Base-by-base conservation (phyloP, 2,888 invertebrate species). In the Lochmaea crataegi region DNA sequence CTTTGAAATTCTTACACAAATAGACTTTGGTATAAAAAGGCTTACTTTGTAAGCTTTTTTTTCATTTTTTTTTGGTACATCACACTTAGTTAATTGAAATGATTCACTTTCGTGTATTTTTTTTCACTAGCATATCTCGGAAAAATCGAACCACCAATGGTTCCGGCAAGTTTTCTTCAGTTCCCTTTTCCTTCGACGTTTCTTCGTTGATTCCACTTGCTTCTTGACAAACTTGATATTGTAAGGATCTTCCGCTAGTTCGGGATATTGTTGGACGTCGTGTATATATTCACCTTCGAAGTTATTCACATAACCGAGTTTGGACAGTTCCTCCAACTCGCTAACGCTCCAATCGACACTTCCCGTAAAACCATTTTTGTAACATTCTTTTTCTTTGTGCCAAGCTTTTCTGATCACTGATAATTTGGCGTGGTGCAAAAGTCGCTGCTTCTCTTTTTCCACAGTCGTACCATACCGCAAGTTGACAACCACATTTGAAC, bases 161-260 rank as follows among this genome's bases (percentile, higher is more conserved):
- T 84, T 84, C 58, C 84, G 84, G 74, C 83, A 82, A 38, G 78
- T 78, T 48, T 82, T 83, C 57, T 83, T 84, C 71, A 83, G 83
- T 68, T 89, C 90, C 86, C 92, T 90, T 91, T 92, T 92, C 88
- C 92, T 91, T 82, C 94, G 90, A 76, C 93, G 89, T 76, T 93
- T 91, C 85, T 93, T 92, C 75, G 92, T 90, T 80, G 92, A 90
- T 77, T 93, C 92, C 42, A 90, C 89, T 82, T 94, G 92, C 87
- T 94, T 94, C 88, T 95, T 96, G 57, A 94, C 91, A 85, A 97
- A 96, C 83, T 94, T 92, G 76, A 98, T 92, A 88, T 98, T 98
- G 89, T 95, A 96, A 9, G 97, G 97, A 89, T 98, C 98, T 88
- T 98, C 98, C 68, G 97, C 96, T 68, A 98, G 90, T 86, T 97